Base-by-base conservation (phyloP, 1,140 invertebrate genomes). In the Eumaeus atala region DNA sequence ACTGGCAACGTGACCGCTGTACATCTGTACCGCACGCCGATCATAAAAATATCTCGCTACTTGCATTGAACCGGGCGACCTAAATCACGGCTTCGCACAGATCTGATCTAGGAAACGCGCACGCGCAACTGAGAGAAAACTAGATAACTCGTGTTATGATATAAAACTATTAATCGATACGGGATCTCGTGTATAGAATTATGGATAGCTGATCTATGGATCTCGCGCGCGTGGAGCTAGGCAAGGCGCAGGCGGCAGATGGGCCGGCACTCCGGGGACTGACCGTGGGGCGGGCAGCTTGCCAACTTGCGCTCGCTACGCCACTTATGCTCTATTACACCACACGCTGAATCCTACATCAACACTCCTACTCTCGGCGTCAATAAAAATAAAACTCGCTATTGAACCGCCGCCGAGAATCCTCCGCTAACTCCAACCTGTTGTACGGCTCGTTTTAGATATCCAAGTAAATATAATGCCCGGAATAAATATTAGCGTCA, bases 11-110 rank as follows among this genome's bases (percentile, higher is more conserved):
- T 71, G 70, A 70, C 72, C 71, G 63, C 59, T 70, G 67, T 74
- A 73, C 74, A 77, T 77, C 74, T 82, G 73, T 74, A 76, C 74
- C 72, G 70, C 72, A 78, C 73, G 72, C 70, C 72, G 67, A 71
- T 66, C 74, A 81, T 84, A 84, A 83, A 84, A 86, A 86, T 86
- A 86, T 83, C 79, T 73, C 75, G 77, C 76, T 76, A 73, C 75
- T 77, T 74, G 72, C 62, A 74, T 73, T 67, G 70, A 74, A 78
- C 80, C 83, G 83, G 83, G 80, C 79, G 83, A 86, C 83, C 83
- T 81, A 86, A 71, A 81, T 85, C 17, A 12, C 74, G 65, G 68
- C 51, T 38, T 48, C 51, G 54, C n/a, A n/a, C n/a, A n/a, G 52
- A 10, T 58, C 53, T 55, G 48, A 48, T 33, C 48, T 48, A 54